phyloP scores from a whole-genome alignment of 2,888 invertebrate species.

The Icerya purchasi region DNA sequence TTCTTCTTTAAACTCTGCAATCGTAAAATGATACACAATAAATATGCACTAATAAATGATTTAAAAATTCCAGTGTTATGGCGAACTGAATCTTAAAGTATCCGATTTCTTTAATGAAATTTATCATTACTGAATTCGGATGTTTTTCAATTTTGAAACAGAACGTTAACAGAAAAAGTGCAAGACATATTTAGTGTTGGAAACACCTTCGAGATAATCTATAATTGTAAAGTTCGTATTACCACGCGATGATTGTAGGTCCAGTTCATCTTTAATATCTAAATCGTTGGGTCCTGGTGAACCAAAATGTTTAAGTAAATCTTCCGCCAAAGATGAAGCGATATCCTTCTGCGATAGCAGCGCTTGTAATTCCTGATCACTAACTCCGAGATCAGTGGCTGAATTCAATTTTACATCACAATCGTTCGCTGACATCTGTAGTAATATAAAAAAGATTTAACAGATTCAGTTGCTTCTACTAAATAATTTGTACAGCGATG shows the following conservation, averaged over 20 bases:
- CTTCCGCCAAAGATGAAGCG: constrained; percentile 63
- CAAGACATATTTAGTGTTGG: neutral
- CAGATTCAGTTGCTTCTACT: too few species aligned
- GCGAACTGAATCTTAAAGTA: too few species aligned
- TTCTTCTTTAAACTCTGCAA: neutral
- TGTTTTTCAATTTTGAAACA: too few species aligned
- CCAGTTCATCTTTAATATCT: constrained; percentile 19
- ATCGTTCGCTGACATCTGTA: constrained; percentile 10
- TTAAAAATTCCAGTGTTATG: too few species aligned
- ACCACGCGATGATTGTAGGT: constrained; percentile 10
- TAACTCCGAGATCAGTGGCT: constrained; percentile 31
- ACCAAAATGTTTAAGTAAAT: constrained; percentile 64
- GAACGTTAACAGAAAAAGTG: too few species aligned
- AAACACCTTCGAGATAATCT: neutral
- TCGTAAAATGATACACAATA: too few species aligned
- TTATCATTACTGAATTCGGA: too few species aligned
- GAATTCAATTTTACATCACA: constrained; percentile 11
- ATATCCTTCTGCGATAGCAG: constrained; percentile 51
- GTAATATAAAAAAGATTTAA: neutral
- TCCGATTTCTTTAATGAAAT: too few species aligned
- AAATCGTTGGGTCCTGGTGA: constrained; percentile 35
- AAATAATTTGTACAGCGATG: too few species aligned
- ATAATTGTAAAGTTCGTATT: too few species aligned
- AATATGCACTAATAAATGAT: too few species aligned
- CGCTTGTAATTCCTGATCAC: constrained; percentile 49